phyloP scores from a whole-genome alignment of 2,113 vertebrate genomes.

The Sitta europaea region DNA sequence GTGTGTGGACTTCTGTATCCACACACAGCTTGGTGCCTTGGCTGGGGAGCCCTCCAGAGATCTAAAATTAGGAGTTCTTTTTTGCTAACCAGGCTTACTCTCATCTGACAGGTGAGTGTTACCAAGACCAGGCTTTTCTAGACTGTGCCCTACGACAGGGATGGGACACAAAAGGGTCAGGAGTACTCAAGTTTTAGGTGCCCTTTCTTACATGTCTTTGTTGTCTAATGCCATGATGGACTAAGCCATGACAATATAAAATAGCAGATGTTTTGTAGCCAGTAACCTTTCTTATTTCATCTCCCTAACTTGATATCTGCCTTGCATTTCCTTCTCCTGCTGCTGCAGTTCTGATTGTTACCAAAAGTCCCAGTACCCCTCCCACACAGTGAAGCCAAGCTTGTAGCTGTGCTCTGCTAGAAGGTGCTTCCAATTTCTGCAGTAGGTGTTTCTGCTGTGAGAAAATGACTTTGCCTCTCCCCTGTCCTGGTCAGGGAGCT shows the following conservation, averaged over 20 bases:
- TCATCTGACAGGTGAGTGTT: neutral
- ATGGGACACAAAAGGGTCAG: neutral
- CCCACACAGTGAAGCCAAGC: neutral
- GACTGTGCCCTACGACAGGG: neutral
- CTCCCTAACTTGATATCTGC: neutral
- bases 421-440: neutral
- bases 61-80: neutral
- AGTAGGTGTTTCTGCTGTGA: neutral
- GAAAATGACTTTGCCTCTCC: neutral
- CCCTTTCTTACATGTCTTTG: neutral
- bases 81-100: neutral
- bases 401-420: neutral
- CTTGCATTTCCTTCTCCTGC: neutral
- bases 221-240: neutral
- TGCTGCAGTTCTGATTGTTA: neutral
- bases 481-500: neutral
- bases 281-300: neutral
- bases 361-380: neutral
- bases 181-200: neutral
- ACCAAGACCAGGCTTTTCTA: neutral
- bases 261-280: accelerated
- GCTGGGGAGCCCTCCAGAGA: neutral
- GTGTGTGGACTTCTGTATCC: accelerated
- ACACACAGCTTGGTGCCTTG: neutral
- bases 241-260: neutral